phyloP scores from a whole-genome alignment of 1,140 invertebrate genomes.

The Heliconius himera region DNA sequence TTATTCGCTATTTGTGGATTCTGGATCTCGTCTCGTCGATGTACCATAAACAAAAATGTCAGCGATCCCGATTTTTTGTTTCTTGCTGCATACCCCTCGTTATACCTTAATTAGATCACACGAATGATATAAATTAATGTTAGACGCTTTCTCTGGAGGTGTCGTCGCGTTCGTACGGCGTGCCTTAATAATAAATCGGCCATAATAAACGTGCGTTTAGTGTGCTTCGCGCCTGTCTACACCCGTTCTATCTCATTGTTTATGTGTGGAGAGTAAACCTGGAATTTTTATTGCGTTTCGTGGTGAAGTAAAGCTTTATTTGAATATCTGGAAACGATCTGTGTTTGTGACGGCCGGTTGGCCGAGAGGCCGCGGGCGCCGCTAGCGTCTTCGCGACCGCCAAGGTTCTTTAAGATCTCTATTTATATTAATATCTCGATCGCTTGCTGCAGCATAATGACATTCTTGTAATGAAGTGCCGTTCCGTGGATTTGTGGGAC shows the following conservation, averaged over 20 bases:
- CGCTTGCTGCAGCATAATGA: conserved; percentile 78
- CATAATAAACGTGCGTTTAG: conserved; percentile 79
- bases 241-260: conserved; percentile 81
- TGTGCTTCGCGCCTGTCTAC: conserved; percentile 78
- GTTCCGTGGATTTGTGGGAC: conserved; percentile 75
- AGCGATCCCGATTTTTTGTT: conserved; percentile 82
- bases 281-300: conserved; percentile 76
- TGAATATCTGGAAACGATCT: conserved; percentile 62
- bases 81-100: conserved; percentile 77
- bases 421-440: conserved; percentile 79
- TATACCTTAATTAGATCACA: conserved; percentile 80
- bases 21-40: conserved; percentile 81
- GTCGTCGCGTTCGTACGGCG: conserved; percentile 57
- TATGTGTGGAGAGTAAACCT: conserved; percentile 80
- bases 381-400: conserved; percentile 56
- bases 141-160: conserved; percentile 71
- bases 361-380: conserved; percentile 47
- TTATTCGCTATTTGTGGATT: conserved; percentile 81
- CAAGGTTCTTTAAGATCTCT: conserved; percentile 75
- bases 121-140: conserved; percentile 78
- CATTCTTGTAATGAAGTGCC: conserved; percentile 78
- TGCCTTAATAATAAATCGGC: conserved; percentile 73
- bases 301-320: conserved; percentile 67
- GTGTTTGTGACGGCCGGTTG: conserved; percentile 49
- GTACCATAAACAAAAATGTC: conserved; percentile 83